These are phyloP conservation scores for Eilema griseolum DNA, from an alignment of 2,888 invertebrate genomes.

Conservation along the genomic window DNA sequence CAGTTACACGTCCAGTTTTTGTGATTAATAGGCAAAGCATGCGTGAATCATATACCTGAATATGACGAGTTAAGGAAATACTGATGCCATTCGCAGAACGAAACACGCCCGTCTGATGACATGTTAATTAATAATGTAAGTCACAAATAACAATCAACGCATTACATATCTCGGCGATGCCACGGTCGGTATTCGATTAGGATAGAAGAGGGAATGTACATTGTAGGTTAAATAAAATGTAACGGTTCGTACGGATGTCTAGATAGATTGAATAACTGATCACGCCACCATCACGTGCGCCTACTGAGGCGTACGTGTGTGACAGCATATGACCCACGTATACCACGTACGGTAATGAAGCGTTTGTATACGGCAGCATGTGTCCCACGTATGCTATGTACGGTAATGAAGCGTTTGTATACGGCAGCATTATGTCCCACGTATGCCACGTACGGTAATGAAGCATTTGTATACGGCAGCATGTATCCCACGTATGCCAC, in stretches of 20 bases:
- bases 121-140: conserved; percentile 56
- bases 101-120: conserved; percentile 47
- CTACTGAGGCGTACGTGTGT: not conserved
- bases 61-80: conserved; percentile 61
- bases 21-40: conserved; percentile 81
- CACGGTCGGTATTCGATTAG: conserved; percentile 63
- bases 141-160: conserved; percentile 57
- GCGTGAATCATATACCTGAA: conserved; percentile 81
- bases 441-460: not conserved
- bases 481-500: not conserved
- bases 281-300: conserved; percentile 12
- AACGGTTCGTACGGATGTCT: conserved; percentile 44
- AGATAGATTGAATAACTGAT: conserved; percentile 43
- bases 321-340: not conserved
- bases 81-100: conserved; percentile 39
- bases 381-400: not conserved
- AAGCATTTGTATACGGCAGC: not conserved
- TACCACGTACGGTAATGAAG: not conserved
- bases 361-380: not conserved
- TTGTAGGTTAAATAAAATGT: conserved; percentile 49
- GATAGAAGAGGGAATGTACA: conserved; percentile 56
- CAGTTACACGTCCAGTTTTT: conserved; percentile 83
- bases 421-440: not conserved
- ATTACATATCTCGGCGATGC: conserved; percentile 70
- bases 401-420: not conserved